Percentiles rank a stretch among this genome's conserved stretches.
Conservation (phyloP, 2,888 invertebrate species). For the Didymodactylos carnosus region DNA sequence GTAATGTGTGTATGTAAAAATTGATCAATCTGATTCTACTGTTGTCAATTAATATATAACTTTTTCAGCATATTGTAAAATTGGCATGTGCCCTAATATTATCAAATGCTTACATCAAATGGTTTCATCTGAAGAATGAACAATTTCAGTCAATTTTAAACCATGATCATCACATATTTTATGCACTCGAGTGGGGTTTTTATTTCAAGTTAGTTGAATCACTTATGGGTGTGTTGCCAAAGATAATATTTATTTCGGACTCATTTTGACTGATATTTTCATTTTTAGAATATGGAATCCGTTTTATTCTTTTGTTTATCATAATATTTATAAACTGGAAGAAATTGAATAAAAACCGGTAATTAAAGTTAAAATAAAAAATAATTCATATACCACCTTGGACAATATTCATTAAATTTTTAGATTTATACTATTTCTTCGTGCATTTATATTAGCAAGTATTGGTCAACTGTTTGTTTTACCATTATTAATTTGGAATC, state of each 20-base stretch:
- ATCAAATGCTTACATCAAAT: conserved; percentile 6
- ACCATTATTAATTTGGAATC: conserved; percentile 11
- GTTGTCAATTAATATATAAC: not conserved
- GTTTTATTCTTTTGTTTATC: not conserved
- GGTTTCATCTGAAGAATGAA: conserved; percentile 13
- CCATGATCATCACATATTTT: conserved; percentile 8
- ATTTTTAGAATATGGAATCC: not conserved
- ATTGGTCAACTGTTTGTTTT: conserved; percentile 9
- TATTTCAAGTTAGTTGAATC: conserved; percentile 5
- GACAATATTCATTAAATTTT: not conserved
- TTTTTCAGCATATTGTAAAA: not conserved
- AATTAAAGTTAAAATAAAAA: not conserved
- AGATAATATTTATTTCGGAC: not conserved
- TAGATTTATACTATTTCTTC: not conserved
- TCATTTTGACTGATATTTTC: too few relatives aligned
- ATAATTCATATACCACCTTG: too few relatives aligned
- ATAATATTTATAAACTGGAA: not conserved
- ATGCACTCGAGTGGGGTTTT: conserved; percentile 11
- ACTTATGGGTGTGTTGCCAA: not conserved
- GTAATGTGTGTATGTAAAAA: not conserved
- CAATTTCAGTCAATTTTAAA: conserved; percentile 10
- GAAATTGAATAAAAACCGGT: not conserved
- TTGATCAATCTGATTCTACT: not conserved
- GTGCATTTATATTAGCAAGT: conserved; percentile 5
- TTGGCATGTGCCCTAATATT: not conserved